A percentile compares a stretch with the other conserved stretches of the same genome.
These are phyloP conservation scores for Haliclona indistincta DNA, from an alignment of 37 sponge, comb jelly and placozoan genomes.

Conservation along the genomic window DNA sequence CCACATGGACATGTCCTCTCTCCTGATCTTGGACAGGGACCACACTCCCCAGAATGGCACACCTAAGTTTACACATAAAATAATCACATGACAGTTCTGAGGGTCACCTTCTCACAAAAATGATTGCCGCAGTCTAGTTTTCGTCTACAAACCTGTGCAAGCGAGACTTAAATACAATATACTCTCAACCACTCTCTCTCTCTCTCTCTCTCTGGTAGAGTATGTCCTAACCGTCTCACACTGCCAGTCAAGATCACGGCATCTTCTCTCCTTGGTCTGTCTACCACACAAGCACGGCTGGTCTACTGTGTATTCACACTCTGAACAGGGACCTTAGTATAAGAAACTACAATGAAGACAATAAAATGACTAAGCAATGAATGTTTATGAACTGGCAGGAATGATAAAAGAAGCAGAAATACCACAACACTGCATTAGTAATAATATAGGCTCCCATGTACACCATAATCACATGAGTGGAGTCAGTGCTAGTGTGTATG, in stretches of 20 bases:
- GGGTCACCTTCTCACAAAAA: constrained; percentile 28
- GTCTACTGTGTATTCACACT: constrained; percentile 46
- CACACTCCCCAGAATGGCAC: constrained; percentile 88
- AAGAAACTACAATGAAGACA: too few relatives aligned
- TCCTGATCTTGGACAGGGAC: constrained; percentile 71
- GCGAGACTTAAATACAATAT: constrained; percentile 14
- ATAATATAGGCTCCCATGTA: too few relatives aligned
- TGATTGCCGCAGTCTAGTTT: constrained; percentile 57
- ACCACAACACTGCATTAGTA: too few relatives aligned
- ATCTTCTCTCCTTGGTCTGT: constrained; percentile 31
- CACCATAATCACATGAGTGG: too few relatives aligned
- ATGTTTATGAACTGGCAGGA: too few relatives aligned
- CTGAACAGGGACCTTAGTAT: constrained; percentile 69
- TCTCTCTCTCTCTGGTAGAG: too few relatives aligned
- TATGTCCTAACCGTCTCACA: constrained; percentile 72
- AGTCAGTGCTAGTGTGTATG: background rate
- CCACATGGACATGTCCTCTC: constrained; percentile 87
- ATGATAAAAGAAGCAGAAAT: too few relatives aligned
- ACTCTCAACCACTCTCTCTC: background rate
- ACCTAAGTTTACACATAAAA: constrained; percentile 26
- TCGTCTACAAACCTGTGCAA: constrained; percentile 43
- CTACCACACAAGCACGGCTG: constrained; percentile 81
- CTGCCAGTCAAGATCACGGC: constrained; percentile 66
- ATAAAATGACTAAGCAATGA: too few relatives aligned
- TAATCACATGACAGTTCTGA: background rate